phyloP scores from a whole-genome alignment of 2,797 vertebrate species.

The Lacerta agilis region DNA sequence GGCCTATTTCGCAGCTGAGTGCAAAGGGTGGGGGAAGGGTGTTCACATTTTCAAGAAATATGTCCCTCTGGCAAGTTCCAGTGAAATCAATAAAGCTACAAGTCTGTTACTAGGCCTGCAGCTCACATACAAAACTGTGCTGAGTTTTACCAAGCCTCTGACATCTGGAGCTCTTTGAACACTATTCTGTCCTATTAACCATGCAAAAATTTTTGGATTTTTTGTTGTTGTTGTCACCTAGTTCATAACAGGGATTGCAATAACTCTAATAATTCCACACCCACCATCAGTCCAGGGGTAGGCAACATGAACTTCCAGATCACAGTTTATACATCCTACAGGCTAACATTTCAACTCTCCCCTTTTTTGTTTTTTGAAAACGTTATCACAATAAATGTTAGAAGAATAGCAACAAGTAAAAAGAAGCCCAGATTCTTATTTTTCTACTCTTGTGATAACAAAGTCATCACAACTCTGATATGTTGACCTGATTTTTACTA shows the following conservation, averaged over 20 bases:
- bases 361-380: not conserved
- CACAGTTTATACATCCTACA: not conserved
- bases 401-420: not conserved
- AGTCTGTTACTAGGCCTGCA: not conserved
- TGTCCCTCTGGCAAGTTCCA: constrained; percentile 54
- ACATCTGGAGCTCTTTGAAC: not conserved
- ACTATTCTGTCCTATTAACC: accelerated
- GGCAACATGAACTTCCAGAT: not conserved
- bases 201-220: accelerated
- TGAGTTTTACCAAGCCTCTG: not conserved
- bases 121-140: not conserved
- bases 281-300: not conserved
- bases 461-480: not conserved
- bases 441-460: not conserved
- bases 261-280: not conserved
- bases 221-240: not conserved
- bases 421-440: not conserved
- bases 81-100: not conserved
- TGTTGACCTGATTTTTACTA: not conserved
- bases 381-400: not conserved
- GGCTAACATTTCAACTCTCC: not conserved
- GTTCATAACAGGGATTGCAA: not conserved
- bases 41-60: constrained; percentile 57
- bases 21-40: constrained; percentile 52
- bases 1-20: constrained; percentile 74